Evolutionary conservation across 1,140 invertebrate species (phyloP).

Genomic region (Chelonus insularis): DNA sequence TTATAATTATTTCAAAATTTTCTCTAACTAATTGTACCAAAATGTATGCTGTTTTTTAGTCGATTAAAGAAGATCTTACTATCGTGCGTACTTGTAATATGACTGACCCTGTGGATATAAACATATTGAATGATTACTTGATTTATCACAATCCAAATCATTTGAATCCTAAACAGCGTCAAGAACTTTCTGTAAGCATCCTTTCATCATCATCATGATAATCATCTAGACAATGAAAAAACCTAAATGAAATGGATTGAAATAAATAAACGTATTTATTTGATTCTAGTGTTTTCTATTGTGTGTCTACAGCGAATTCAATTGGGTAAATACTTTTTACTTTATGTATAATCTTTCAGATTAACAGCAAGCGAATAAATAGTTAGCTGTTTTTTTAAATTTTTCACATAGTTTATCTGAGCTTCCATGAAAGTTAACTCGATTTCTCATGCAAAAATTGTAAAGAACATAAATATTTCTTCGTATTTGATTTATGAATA

Average conservation of each 20-base stretch:
- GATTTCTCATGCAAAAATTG: too few species aligned
- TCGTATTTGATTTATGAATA: too few species aligned
- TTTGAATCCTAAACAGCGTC: conserved; percentile 12
- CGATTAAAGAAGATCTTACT: conserved; percentile 25
- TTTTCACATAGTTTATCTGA: too few species aligned
- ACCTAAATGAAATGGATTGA: too few species aligned
- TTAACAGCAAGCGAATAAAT: too few species aligned
- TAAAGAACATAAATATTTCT: too few species aligned
- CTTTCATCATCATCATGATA: too few species aligned
- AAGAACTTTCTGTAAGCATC: conserved; percentile 7
- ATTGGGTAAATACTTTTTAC: conserved; percentile 26
- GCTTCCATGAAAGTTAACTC: too few species aligned
- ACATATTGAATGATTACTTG: conserved; percentile 27
- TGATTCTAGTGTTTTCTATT: conserved; percentile 30
- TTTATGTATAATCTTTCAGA: conserved; percentile 4
- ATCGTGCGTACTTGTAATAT: conserved; percentile 33
- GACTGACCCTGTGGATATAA: conserved; percentile 25
- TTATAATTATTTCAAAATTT: too few species aligned
- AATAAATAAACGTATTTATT: conserved; percentile 1
- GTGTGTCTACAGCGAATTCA: conserved; percentile 30
- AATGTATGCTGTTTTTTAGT: conserved; percentile 10
- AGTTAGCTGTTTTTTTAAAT: too few species aligned
- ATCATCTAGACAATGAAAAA: too few species aligned
- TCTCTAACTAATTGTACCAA: too few species aligned
- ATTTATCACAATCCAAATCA: conserved; percentile 28